Evolutionary conservation across 2,113 vertebrate genomes (phyloP).

Genomic region (Pteronura brasiliensis): DNA sequence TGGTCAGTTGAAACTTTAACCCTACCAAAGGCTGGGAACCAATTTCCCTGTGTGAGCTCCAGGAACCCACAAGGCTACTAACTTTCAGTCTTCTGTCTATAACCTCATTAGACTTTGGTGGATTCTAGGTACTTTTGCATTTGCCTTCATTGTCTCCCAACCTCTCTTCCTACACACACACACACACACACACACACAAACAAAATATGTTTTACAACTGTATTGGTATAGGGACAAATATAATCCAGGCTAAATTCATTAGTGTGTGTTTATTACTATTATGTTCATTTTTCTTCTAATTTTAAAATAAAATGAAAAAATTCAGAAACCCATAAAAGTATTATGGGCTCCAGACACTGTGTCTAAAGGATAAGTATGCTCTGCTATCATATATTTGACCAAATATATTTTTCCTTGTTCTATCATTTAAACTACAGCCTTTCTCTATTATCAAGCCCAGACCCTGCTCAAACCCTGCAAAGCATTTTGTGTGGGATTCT

Average conservation of each 20-base stretch:
- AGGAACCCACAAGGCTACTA: not conserved
- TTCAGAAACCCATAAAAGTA: not conserved
- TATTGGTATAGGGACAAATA: not conserved
- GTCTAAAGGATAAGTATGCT: not conserved
- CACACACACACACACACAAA: no score
- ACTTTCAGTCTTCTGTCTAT: not conserved
- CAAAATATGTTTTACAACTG: not conserved
- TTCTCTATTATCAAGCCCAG: not conserved
- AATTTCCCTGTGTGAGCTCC: not conserved
- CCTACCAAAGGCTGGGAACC: not conserved
- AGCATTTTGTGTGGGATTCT: not conserved
- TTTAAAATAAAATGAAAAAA: conserved; percentile 4
- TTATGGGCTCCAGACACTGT: not conserved
- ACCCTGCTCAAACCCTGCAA: not conserved
- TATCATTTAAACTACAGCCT: not conserved
- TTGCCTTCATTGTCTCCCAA: no score
- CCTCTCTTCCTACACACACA: no score
- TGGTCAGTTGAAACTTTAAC: not conserved
- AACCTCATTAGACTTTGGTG: not conserved
- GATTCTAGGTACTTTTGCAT: not conserved
- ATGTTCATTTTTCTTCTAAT: conserved; percentile 9
- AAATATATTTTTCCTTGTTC: not conserved
- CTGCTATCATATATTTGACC: not conserved
- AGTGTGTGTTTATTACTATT: not conserved
- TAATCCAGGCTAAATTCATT: not conserved